Conservation (phyloP, 2,113 vertebrate genomes). For the Nymphicus hollandicus region DNA sequence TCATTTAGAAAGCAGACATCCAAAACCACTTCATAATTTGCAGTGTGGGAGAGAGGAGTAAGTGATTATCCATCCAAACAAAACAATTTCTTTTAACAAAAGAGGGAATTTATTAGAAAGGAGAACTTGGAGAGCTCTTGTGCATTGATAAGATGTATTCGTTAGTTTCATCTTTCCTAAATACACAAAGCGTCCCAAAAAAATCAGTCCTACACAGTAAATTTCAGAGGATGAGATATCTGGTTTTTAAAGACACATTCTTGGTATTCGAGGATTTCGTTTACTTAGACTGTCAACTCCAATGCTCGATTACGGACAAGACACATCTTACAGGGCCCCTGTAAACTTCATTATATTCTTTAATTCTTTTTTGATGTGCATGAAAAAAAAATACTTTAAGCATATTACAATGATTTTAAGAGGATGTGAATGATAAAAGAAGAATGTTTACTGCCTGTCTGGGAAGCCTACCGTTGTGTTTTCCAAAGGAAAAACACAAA, state of each 20-base stretch:
- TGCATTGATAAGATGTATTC: not conserved
- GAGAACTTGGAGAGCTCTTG: not conserved
- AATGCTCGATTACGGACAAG: not conserved
- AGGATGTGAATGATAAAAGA: not conserved
- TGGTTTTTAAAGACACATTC: not conserved
- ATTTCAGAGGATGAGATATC: not conserved
- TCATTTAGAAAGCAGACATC: conserved; percentile 31
- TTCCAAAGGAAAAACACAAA: not conserved
- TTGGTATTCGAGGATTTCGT: not conserved
- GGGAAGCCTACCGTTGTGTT: not conserved
- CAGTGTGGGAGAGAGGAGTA: not conserved
- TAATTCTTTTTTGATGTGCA: not conserved
- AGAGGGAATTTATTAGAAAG: not conserved
- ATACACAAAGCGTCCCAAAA: not conserved
- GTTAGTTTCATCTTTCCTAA: conserved; percentile 10
- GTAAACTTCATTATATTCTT: not conserved
- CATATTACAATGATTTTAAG: not conserved
- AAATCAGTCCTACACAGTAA: not conserved
- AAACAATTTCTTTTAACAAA: not conserved
- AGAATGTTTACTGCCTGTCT: not conserved
- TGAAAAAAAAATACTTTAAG: not conserved
- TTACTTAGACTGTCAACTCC: not conserved
- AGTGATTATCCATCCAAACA: conserved; percentile 22
- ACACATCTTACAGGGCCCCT: not conserved
- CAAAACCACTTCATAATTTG: conserved; percentile 31